Conservation (phyloP, 2,113 vertebrate species). For the Notarius lentiginosus region DNA sequence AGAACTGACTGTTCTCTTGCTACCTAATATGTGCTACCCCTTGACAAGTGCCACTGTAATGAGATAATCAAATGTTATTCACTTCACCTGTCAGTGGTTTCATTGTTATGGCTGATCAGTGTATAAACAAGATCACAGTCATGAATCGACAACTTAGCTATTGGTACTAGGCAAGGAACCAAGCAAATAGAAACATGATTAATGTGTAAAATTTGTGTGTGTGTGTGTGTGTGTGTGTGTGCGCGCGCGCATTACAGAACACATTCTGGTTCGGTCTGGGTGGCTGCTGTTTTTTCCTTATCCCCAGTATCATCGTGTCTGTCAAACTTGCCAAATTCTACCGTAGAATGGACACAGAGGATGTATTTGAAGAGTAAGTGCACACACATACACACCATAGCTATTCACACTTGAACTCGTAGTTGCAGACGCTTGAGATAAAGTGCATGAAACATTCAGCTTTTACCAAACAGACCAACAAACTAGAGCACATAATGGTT, state of each 20-base stretch:
- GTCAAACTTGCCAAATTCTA: constrained; percentile 88
- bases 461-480: background rate
- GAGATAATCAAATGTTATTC: too few relatives aligned
- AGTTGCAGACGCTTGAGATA: background rate
- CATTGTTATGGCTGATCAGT: too few relatives aligned
- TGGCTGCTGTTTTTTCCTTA: constrained; percentile 83
- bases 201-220: background rate
- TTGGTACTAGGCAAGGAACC: too few relatives aligned
- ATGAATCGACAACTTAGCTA: too few relatives aligned
- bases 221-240: constrained; percentile 10
- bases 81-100: too few relatives aligned
- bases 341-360: constrained; percentile 94
- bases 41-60: too few relatives aligned
- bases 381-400: constrained; percentile 10
- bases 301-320: constrained; percentile 87
- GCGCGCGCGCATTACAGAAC: constrained; percentile 81
- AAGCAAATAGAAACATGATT: background rate
- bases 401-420: background rate
- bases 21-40: too few relatives aligned
- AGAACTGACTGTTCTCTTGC: too few relatives aligned
- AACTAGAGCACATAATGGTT: background rate
- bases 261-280: constrained; percentile 95
- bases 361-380: constrained; percentile 94
- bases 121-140: too few relatives aligned
- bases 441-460: background rate